phyloP scores from a whole-genome alignment of 1,140 invertebrate species.

The Drosophila subobscura region DNA sequence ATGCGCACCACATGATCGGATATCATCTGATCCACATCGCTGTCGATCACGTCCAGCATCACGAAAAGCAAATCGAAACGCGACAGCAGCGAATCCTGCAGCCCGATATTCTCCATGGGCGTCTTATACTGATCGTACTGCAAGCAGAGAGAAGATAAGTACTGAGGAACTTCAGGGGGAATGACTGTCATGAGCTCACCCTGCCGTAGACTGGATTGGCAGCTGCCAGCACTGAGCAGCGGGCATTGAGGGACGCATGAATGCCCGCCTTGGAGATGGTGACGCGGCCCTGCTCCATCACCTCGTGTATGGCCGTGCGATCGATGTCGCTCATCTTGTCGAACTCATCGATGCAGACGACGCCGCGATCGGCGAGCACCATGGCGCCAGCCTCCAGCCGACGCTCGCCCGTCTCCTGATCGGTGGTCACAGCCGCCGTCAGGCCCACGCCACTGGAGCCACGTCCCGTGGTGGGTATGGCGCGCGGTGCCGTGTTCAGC shows the following conservation, averaged over 20 bases:
- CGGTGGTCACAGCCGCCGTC: slow-evolving; percentile 98
- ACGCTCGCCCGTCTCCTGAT: slow-evolving; percentile 95
- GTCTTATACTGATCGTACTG: slow-evolving; percentile 99
- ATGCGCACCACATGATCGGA: slow-evolving; percentile 98
- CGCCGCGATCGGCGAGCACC: slow-evolving; percentile 99
- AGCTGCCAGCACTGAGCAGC: slow-evolving; percentile 98
- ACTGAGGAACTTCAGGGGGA: neutral
- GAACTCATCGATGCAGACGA: slow-evolving; percentile 99
- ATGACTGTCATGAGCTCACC: slow-evolving; percentile 84
- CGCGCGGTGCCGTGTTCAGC: slow-evolving; percentile 95
- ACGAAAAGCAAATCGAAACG: slow-evolving; percentile 99
- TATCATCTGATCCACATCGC: slow-evolving; percentile 95
- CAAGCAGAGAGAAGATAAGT: slow-evolving; percentile 43
- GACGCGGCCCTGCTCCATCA: slow-evolving; percentile 97
- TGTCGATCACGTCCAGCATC: slow-evolving; percentile 96
- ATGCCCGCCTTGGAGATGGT: slow-evolving; percentile 99
- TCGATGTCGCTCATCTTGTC: slow-evolving; percentile 99
- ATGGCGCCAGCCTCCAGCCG: slow-evolving; percentile 98
- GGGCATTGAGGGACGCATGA: slow-evolving; percentile 98
- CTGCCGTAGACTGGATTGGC: slow-evolving; percentile 99
- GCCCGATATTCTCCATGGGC: slow-evolving; percentile 99
- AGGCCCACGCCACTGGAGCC: slow-evolving; percentile 98
- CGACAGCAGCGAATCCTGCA: slow-evolving; percentile 98
- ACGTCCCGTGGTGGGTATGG: slow-evolving; percentile 98
- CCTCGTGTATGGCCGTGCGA: slow-evolving; percentile 99